Conservation (phyloP, 2,888 invertebrate species). For the Onchidella celtica region DNA sequence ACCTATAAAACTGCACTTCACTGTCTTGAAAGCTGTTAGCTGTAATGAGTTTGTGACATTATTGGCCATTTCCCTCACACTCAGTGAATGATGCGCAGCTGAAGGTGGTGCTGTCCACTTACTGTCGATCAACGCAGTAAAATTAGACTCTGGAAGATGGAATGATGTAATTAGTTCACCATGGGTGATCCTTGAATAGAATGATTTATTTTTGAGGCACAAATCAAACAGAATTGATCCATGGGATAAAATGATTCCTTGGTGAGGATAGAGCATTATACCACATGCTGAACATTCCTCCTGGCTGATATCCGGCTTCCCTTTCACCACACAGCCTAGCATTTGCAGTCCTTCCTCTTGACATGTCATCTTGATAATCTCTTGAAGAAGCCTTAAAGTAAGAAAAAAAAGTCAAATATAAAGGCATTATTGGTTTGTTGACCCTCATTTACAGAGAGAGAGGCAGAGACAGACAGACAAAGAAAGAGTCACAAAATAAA, state of each 20-base stretch:
- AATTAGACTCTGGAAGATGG: constrained; percentile 26
- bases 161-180: constrained; percentile 2
- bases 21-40: background rate
- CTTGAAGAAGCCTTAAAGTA: background rate
- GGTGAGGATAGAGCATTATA: constrained; percentile 60
- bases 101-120: background rate
- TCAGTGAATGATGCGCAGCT: background rate
- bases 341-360: constrained; percentile 2
- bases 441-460: no score
- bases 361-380: background rate
- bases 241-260: constrained; percentile 66
- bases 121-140: constrained; percentile 41
- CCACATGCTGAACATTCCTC: constrained; percentile 64
- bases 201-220: constrained; percentile 41
- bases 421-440: no score
- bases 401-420: no score
- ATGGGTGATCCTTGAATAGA: constrained; percentile 9
- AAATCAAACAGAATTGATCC: constrained; percentile 64
- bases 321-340: constrained; percentile 49
- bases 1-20: constrained; percentile 30
- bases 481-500: no score
- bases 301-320: background rate
- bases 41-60: background rate
- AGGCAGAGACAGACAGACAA: background rate
- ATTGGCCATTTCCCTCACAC: background rate